phyloP scores from a whole-genome alignment of 2,113 vertebrate genomes.

The Tylochromis polylepis region DNA sequence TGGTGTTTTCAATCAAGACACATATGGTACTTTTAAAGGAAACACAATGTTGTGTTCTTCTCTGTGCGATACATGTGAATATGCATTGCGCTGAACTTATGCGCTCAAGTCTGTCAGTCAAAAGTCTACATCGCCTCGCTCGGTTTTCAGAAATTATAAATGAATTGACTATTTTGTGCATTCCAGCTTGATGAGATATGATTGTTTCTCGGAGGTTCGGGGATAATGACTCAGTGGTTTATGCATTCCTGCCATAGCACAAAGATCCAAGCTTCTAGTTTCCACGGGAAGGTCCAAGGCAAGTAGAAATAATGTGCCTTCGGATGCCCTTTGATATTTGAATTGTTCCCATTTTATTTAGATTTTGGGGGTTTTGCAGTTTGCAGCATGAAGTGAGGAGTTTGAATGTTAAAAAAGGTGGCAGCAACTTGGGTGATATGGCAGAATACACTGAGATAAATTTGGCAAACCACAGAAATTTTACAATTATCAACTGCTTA shows the following conservation, averaged over 20 bases:
- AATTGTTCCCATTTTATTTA: not conserved
- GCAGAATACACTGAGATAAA: not conserved
- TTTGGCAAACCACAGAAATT: not conserved
- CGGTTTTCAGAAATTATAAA: not conserved
- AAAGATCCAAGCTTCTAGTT: not conserved
- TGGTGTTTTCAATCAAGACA: not conserved
- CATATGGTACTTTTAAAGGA: not conserved
- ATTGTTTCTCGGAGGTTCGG: not conserved
- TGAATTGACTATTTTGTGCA: not conserved
- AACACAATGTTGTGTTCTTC: not conserved
- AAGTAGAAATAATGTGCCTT: not conserved
- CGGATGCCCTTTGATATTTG: not conserved
- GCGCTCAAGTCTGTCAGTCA: not conserved
- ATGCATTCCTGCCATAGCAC: not conserved
- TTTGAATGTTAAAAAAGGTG: no score
- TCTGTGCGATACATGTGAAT: not conserved
- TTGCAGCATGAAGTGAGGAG: not conserved
- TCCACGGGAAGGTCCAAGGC: not conserved
- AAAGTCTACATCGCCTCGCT: not conserved
- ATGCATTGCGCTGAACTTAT: not conserved
- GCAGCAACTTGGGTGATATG: no score
- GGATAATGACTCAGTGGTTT: not conserved
- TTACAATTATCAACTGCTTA: not conserved
- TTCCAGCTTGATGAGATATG: not conserved
- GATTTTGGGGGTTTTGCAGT: not conserved